Evolutionary conservation across 2,888 invertebrate species (phyloP).

Genomic region (Mongoloraphidia duomilia): DNA sequence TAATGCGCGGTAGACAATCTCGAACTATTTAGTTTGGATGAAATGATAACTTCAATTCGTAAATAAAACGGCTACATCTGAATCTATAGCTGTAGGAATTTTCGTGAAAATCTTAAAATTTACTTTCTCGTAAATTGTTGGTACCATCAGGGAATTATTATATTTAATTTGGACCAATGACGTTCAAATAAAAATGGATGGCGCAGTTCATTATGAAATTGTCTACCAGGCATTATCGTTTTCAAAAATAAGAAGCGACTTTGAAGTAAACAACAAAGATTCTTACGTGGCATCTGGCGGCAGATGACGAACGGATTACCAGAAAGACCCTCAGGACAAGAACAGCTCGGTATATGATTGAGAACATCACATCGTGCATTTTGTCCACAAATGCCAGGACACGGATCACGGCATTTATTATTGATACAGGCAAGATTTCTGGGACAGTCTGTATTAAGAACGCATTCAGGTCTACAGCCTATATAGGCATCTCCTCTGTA

Average conservation of each 20-base stretch:
- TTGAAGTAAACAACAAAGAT: conserved; percentile 22
- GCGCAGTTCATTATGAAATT: too few relatives aligned
- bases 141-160: too few relatives aligned
- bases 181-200: too few relatives aligned
- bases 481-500: conserved; percentile 32
- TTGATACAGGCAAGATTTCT: conserved; percentile 46
- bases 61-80: too few relatives aligned
- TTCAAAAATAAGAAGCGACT: conserved; percentile 21
- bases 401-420: conserved; percentile 47
- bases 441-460: conserved; percentile 48
- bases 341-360: conserved; percentile 45
- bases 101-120: too few relatives aligned
- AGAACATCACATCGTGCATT: conserved; percentile 43
- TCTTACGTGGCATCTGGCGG: conserved; percentile 35
- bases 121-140: too few relatives aligned
- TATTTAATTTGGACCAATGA: too few relatives aligned
- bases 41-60: too few relatives aligned
- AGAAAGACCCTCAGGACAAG: conserved; percentile 43
- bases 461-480: conserved; percentile 45
- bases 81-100: too few relatives aligned
- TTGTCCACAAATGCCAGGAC: conserved; percentile 50
- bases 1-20: too few relatives aligned
- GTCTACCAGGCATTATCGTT: too few relatives aligned
- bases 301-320: conserved; percentile 56
- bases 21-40: too few relatives aligned